Evolutionary conservation across 1,140 invertebrate genomes (phyloP).

Genomic region (Drosophila ficusphila): DNA sequence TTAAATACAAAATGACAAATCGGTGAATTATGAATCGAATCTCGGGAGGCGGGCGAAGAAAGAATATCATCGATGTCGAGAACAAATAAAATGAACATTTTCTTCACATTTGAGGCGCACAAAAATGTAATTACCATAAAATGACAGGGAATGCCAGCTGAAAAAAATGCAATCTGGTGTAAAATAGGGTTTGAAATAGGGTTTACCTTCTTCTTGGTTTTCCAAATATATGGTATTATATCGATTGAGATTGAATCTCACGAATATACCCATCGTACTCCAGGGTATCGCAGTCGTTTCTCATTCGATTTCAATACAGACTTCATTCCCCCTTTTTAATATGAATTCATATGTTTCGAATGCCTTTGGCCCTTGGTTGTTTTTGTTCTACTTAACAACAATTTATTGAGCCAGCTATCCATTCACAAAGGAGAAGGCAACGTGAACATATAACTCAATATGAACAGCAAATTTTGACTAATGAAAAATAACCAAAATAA

Average conservation of each 20-base stretch:
- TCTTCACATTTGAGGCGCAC: constrained; percentile 14
- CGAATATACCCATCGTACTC: not conserved
- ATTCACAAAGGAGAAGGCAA: constrained; percentile 30
- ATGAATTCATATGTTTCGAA: constrained; percentile 43
- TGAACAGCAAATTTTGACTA: not conserved
- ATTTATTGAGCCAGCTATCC: constrained; percentile 21
- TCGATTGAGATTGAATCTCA: no score
- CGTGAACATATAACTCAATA: not conserved
- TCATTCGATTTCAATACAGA: constrained; percentile 8
- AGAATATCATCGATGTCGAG: constrained; percentile 1
- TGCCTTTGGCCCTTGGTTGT: constrained; percentile 12
- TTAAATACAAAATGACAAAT: constrained; percentile 81
- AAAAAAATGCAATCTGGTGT: no score
- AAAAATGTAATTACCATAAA: constrained; percentile 7
- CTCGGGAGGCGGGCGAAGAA: constrained; percentile 1
- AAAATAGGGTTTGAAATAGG: no score
- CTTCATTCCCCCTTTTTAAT: not conserved
- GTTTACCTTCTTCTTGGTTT: not conserved
- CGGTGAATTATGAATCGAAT: constrained; percentile 71
- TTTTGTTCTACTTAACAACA: constrained; percentile 21
- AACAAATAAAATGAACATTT: constrained; percentile 23
- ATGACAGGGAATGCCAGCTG: not conserved
- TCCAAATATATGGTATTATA: no score
- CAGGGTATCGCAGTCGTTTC: not conserved
- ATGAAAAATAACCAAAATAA: not conserved